phyloP scores from a whole-genome alignment of 2,797 vertebrate genomes.

The Pseudocheirus occidentalis region DNA sequence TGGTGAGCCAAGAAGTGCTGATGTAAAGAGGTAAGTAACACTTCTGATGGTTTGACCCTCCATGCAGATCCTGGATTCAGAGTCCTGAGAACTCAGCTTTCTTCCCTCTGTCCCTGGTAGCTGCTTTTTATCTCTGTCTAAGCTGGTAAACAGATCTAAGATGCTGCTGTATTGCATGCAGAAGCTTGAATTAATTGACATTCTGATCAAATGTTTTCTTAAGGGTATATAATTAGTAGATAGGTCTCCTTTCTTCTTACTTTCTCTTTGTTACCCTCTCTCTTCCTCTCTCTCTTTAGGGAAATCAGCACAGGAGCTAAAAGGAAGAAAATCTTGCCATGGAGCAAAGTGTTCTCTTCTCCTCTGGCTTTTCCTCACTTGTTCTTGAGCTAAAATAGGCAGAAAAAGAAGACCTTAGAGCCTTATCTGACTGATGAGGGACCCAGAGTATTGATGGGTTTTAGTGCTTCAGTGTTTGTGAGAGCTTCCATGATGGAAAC shows the following conservation, averaged over 20 bases:
- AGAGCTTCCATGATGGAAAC: background rate
- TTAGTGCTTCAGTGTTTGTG: background rate
- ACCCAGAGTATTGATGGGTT: background rate
- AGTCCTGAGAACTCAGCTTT: background rate
- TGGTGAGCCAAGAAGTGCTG: background rate
- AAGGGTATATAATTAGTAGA: background rate
- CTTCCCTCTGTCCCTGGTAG: background rate
- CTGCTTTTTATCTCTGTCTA: background rate
- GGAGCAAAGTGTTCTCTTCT: background rate
- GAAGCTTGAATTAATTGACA: background rate
- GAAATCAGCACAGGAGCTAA: background rate
- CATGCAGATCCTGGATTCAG: background rate
- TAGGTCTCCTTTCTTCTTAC: background rate
- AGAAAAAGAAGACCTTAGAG: background rate
- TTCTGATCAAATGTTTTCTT: background rate
- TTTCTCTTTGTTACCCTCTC: background rate
- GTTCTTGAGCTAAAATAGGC: background rate
- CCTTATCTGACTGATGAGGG: background rate
- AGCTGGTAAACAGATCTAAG: background rate
- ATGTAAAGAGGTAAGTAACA: background rate
- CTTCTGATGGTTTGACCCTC: background rate
- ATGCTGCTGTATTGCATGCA: background rate
- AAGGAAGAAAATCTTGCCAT: conserved; percentile 1
- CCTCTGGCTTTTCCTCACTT: background rate
- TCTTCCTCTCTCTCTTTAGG: background rate